Conservation (phyloP, 2,797 vertebrate species). For the Poeciliopsis turneri region DNA sequence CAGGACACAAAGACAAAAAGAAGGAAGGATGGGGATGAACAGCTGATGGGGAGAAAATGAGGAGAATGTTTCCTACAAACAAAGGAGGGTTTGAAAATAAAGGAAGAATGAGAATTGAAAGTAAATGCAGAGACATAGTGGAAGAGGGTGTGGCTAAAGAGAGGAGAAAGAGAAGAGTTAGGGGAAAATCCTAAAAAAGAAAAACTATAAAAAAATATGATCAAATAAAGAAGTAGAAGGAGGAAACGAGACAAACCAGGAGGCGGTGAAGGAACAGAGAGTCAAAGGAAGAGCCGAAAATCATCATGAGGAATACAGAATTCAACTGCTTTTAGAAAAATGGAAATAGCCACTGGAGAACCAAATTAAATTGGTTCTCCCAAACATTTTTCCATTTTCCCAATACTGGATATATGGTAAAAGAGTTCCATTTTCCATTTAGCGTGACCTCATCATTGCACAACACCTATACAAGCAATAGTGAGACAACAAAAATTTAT, state of each 20-base stretch:
- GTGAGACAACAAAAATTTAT: background rate
- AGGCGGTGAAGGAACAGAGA: background rate
- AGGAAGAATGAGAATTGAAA: background rate
- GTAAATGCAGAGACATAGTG: background rate
- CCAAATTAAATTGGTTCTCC: background rate
- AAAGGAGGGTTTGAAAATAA: background rate
- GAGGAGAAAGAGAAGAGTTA: background rate
- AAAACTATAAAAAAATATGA: background rate
- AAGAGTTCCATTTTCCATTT: background rate
- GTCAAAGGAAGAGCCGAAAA: too few relatives aligned
- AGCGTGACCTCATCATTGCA: background rate
- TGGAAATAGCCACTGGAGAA: background rate
- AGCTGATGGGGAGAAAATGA: background rate
- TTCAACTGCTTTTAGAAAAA: background rate
- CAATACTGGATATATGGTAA: background rate
- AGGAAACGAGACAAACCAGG: background rate
- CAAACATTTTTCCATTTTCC: background rate
- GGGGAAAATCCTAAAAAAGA: background rate
- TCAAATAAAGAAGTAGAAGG: constrained; percentile 12
- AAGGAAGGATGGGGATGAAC: background rate
- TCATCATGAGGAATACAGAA: background rate
- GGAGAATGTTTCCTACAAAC: background rate
- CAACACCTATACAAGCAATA: background rate
- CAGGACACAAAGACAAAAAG: background rate
- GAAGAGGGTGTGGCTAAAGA: background rate